These are phyloP conservation scores for Sebastes flavidus DNA, from an alignment of 2,797 vertebrate genomes.

Conservation along the genomic window DNA sequence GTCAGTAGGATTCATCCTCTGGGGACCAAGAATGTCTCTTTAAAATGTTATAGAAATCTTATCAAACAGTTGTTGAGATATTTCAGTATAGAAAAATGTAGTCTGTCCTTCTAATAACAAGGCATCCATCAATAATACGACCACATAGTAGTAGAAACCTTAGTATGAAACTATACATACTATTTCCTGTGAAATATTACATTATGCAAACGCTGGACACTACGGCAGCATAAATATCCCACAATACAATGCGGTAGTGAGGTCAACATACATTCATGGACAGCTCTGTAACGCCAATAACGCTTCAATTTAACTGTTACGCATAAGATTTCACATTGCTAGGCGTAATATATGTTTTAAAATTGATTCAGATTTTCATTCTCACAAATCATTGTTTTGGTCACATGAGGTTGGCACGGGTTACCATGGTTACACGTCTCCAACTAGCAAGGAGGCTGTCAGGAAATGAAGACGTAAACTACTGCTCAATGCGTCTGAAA, in stretches of 20 bases:
- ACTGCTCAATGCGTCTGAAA: too few relatives aligned
- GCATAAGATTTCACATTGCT: too few relatives aligned
- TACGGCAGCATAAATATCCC: neutral
- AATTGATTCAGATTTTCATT: too few relatives aligned
- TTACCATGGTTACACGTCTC: too few relatives aligned
- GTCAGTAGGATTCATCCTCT: neutral
- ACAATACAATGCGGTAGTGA: neutral
- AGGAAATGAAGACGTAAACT: too few relatives aligned
- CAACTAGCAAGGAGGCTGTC: too few relatives aligned
- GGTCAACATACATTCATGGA: neutral
- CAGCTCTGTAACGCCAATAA: too few relatives aligned
- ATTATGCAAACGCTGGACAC: neutral
- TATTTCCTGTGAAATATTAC: neutral
- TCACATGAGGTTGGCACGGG: too few relatives aligned
- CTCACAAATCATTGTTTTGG: too few relatives aligned
- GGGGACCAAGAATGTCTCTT: neutral
- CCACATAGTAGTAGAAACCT: too few relatives aligned
- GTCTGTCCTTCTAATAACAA: neutral
- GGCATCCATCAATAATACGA: neutral
- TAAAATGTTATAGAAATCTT: neutral
- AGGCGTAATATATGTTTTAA: too few relatives aligned
- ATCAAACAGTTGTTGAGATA: neutral
- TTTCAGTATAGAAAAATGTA: neutral
- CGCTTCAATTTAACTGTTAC: too few relatives aligned
- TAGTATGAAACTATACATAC: neutral